Evolutionary conservation across 2,113 vertebrate genomes (phyloP), one percentile per base, ranked within the genome.

Genomic region (Tinamus guttatus): DNA sequence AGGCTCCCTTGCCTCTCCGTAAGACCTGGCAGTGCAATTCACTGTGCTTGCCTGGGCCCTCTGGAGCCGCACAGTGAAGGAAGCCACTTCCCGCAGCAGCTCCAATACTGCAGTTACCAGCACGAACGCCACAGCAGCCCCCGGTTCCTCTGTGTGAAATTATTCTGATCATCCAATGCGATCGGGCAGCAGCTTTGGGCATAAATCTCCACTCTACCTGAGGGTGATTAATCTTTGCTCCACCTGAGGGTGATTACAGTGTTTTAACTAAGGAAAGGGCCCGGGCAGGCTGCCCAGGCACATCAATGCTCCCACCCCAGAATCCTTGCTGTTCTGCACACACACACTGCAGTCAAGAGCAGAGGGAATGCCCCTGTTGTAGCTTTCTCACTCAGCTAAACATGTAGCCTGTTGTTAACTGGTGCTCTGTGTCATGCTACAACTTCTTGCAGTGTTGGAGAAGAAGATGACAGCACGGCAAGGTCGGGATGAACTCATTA

Each of bases 391-490:
- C 9, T 49, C 47, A 43, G 6, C 68, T 43, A 27, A 40, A 21
- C 41, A 38, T 69, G n/a, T 78, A 25, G 28, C 73, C n/a, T 90
- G 76, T 43, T 77, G 64, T 68, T 87, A 90, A 96, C 74, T 84
- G 85, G 41, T 74, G 94, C 91, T 88, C 82, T 92, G 30, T 96
- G 71, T 89, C 94, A 51, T 83, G 70, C 36, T 90, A 14, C 43
- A 75, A 8, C 54, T 91, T 94, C 18, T 5, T 81, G 84, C 97
- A 99, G 99, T 96, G 4, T 96, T 98, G 96, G 99, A 99, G 97
- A 99, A 99, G 97, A 99, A 99, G 97, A 98, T 98, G 88, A 96
- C 98, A 7, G 87, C 96, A 62, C 97, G 98, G 74, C 98, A 98
- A 94, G 98, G 98, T 70, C 98, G 97, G 40, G 99, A 99, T 74